Evolutionary conservation across 2,113 vertebrate genomes (phyloP).

Genomic region (Oreamnos americanus): DNA sequence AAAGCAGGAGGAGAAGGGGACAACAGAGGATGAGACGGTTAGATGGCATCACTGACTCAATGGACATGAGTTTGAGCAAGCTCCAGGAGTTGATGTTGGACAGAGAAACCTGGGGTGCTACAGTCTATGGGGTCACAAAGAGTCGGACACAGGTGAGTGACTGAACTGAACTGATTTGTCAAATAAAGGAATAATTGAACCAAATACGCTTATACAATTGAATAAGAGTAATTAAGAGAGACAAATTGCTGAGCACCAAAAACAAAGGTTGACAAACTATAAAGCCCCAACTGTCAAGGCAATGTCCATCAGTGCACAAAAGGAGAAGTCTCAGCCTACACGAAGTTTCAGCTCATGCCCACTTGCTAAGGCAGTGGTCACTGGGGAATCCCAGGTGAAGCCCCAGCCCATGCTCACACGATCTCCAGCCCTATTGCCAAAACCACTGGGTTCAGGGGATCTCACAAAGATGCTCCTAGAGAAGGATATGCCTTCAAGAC

Average conservation of each 20-base stretch:
- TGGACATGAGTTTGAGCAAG: not conserved
- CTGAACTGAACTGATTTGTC: not conserved
- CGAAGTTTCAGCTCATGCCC: not conserved
- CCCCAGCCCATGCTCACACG: not conserved
- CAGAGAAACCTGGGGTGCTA: not conserved
- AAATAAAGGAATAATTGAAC: not conserved
- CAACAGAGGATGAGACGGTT: not conserved
- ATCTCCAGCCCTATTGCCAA: not conserved
- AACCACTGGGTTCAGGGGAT: not conserved
- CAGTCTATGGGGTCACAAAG: not conserved
- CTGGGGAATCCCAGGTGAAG: not conserved
- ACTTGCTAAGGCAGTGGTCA: not conserved
- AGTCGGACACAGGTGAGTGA: not conserved
- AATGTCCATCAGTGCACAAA: not conserved
- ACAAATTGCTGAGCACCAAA: not conserved
- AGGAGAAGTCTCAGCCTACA: not conserved
- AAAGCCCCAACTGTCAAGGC: not conserved
- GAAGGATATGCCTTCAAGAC: not conserved
- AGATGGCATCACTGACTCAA: not conserved
- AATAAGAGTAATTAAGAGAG: not conserved
- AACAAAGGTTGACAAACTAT: not conserved
- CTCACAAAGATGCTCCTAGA: not conserved
- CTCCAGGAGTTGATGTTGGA: not conserved
- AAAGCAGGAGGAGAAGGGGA: not conserved
- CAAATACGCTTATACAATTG: not conserved